phyloP scores from a whole-genome alignment of 2,113 vertebrate genomes.

The Esox niger region DNA sequence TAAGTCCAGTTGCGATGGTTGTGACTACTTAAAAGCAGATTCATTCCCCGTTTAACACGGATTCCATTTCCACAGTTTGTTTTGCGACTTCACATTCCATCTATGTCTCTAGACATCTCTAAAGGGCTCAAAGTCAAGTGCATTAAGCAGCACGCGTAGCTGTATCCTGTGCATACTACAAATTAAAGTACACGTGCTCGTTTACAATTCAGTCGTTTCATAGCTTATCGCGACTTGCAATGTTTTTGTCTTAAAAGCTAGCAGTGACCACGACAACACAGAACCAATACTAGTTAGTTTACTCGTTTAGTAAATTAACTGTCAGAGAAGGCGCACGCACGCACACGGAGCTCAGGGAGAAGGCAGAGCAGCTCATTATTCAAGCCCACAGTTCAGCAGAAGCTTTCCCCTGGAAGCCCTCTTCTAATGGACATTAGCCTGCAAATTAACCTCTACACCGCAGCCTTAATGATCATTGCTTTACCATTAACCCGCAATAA shows the following conservation, averaged over 20 bases:
- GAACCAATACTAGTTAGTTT: no score
- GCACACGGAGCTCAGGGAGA: background rate
- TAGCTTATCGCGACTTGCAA: no score
- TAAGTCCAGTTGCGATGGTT: background rate
- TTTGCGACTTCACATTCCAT: background rate
- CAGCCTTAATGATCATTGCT: background rate
- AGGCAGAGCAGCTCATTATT: background rate
- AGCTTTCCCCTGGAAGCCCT: background rate
- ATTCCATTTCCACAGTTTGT: constrained; percentile 2
- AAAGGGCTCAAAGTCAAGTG: no score
- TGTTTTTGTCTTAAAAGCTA: no score
- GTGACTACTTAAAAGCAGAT: background rate
- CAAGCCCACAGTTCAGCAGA: background rate
- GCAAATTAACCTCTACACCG: background rate
- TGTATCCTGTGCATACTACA: background rate
- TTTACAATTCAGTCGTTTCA: no score
- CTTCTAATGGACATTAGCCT: constrained; percentile 1
- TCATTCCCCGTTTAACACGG: background rate
- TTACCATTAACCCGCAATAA: background rate
- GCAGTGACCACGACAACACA: no score
- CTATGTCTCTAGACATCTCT: no score
- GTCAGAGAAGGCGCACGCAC: background rate
- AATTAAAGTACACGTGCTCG: background rate
- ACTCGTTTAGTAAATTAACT: no score
- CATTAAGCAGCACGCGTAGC: background rate